phyloP scores from a whole-genome alignment of 2,797 vertebrate species.

The Aeoliscus strigatus region DNA sequence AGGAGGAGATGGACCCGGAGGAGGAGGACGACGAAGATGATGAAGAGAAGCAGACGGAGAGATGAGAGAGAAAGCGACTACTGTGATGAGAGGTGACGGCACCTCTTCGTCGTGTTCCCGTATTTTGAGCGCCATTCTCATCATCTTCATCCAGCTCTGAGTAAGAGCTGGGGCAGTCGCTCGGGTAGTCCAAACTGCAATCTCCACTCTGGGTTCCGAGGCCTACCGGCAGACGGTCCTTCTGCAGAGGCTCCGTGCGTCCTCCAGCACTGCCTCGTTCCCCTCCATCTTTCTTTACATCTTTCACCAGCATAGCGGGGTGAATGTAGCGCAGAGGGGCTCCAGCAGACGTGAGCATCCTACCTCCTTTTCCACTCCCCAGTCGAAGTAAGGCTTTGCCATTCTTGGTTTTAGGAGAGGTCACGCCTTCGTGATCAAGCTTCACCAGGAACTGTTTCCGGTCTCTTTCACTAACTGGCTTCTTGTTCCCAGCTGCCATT shows the following conservation, averaged over 20 bases:
- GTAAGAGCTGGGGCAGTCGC: constrained; percentile 92
- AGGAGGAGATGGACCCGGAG: constrained; percentile 90
- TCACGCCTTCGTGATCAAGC: constrained; percentile 96
- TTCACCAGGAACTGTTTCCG: constrained; percentile 91
- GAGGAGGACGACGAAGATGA: constrained; percentile 93
- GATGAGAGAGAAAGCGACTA: constrained; percentile 85
- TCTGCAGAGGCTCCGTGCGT: constrained; percentile 48
- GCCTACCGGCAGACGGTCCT: constrained; percentile 75
- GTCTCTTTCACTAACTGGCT: constrained; percentile 57
- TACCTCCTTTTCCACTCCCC: constrained; percentile 69
- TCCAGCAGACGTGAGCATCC: constrained; percentile 72
- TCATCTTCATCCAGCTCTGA: constrained; percentile 93
- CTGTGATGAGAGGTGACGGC: constrained; percentile 58
- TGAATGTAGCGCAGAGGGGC: constrained; percentile 76
- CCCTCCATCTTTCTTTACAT: constrained; percentile 71
- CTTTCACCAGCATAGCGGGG: constrained; percentile 75
- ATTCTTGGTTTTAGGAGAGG: constrained; percentile 95
- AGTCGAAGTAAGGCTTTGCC: constrained; percentile 87
- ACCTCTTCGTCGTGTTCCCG: constrained; percentile 31
- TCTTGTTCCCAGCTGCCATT: constrained; percentile 39
- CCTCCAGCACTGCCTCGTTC: constrained; percentile 39
- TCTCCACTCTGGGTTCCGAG: constrained; percentile 81
- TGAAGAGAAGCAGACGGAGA: constrained; percentile 88
- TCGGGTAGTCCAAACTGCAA: constrained; percentile 84
- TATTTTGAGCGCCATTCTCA: constrained; percentile 73